Evolutionary conservation across 2,113 vertebrate genomes (phyloP), one percentile per base, ranked within the genome.

Genomic region (Dromiciops gliroides): DNA sequence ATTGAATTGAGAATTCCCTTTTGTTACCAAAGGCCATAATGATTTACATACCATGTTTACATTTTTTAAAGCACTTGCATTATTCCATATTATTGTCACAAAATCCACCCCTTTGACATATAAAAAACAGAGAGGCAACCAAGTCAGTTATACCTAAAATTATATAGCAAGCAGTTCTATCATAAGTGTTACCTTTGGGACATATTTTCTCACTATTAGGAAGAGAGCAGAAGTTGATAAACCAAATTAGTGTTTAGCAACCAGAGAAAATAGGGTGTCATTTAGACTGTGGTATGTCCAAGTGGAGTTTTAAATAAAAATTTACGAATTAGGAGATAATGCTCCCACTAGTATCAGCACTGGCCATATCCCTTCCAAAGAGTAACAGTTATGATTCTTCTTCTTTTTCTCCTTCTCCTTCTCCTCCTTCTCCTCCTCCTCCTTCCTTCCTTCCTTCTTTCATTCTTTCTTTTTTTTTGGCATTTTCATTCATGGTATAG

Each of bases 401-500:
- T 11, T 37, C 92, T 19, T n/a, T 51, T 19, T 51, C 16, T 23
- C 3, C 24, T 3, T 51, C 89, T 96, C 89, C n/a, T n/a, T n/a
- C n/a, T n/a, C n/a, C n/a, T n/a, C n/a, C n/a, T n/a, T n/a, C n/a
- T n/a, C n/a, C n/a, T n/a, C n/a, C n/a, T n/a, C n/a, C n/a, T n/a
- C n/a, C n/a, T n/a, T n/a, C n/a, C n/a, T n/a, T n/a, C n/a, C n/a
- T n/a, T n/a, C n/a, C n/a, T n/a, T n/a, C n/a, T n/a, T n/a, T n/a
- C n/a, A n/a, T n/a, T n/a, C n/a, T n/a, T n/a, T n/a, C n/a, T n/a
- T n/a, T n/a, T n/a, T n/a, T n/a, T n/a, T n/a, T 75, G 90, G 28
- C 51, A 94, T 94, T 53, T 75, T 95, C 3, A 52, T 23, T 93
- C 56, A 94, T 6, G 75, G 89, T 23, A 53, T 48, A 91, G 91